Conservation (phyloP, 2,888 invertebrate genomes). For the Hirtodrosophila duncani region DNA sequence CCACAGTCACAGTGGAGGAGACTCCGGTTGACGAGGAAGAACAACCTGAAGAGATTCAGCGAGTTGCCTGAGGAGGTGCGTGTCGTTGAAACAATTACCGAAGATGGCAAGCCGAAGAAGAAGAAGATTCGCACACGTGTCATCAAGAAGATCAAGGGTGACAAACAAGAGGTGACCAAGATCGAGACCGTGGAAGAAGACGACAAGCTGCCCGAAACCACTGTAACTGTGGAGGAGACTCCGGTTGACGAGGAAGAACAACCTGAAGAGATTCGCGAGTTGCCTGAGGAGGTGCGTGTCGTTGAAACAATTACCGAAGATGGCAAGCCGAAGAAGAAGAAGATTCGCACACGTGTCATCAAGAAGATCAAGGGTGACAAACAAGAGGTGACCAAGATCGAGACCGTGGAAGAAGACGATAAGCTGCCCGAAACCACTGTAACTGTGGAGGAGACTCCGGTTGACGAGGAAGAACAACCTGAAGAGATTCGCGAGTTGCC, state of each 20-base stretch:
- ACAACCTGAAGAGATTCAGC: constrained; percentile 8
- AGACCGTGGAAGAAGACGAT: constrained; percentile 23
- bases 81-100: constrained; percentile 14
- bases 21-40: constrained; percentile 12
- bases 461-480: background rate
- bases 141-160: constrained; percentile 26
- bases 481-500: constrained; percentile 13
- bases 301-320: constrained; percentile 11
- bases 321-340: constrained; percentile 19
- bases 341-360: constrained; percentile 20
- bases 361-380: constrained; percentile 26
- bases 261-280: constrained; percentile 8
- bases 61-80: constrained; percentile 22
- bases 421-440: constrained; percentile 15
- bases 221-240: constrained; percentile 6
- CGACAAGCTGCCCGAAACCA: constrained; percentile 16
- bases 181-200: constrained; percentile 22
- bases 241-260: background rate
- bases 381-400: constrained; percentile 22
- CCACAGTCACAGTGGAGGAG: constrained; percentile 21
- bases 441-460: constrained; percentile 6
- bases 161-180: constrained; percentile 26
- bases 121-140: constrained; percentile 27
- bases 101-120: constrained; percentile 18
- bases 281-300: constrained; percentile 17